Evolutionary conservation across 2,888 invertebrate genomes (phyloP).

Genomic region (Itoplectis maculator): DNA sequence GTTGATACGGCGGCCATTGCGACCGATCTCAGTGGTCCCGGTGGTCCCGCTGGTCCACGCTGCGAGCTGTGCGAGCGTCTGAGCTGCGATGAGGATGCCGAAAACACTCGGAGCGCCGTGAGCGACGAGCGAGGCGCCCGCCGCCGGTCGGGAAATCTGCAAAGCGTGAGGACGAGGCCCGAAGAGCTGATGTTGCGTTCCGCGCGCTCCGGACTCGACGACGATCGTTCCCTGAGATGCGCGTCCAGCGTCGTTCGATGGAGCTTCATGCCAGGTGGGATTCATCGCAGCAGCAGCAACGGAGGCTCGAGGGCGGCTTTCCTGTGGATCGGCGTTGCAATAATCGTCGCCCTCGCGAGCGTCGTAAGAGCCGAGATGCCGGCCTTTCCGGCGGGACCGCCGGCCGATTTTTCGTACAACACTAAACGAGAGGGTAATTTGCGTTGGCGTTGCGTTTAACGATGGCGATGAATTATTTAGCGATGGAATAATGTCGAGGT

Average conservation of each 20-base stretch:
- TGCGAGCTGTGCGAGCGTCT: constrained; percentile 71
- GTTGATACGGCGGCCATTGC: constrained; percentile 57
- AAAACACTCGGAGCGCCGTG: neutral
- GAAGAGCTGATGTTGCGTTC: constrained; percentile 17
- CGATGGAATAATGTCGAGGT: no score
- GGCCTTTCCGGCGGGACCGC: constrained; percentile 41
- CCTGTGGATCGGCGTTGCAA: constrained; percentile 57
- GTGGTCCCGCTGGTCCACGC: constrained; percentile 65
- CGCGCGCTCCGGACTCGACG: constrained; percentile 58
- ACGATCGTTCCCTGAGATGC: constrained; percentile 73
- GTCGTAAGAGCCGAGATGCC: constrained; percentile 54
- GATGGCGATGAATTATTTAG: neutral
- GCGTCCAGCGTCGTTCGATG: constrained; percentile 82
- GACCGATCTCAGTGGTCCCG: no score
- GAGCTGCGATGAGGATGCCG: constrained; percentile 60
- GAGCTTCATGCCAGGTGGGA: constrained; percentile 63
- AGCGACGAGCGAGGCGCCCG: constrained; percentile 25
- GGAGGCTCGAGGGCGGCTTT: constrained; percentile 20
- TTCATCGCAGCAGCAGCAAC: constrained; percentile 10
- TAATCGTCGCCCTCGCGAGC: constrained; percentile 59
- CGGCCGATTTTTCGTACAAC: constrained; percentile 55
- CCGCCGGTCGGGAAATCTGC: constrained; percentile 34
- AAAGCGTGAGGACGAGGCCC: constrained; percentile 52
- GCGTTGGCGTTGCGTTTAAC: neutral
- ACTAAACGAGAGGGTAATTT: constrained; percentile 58